These are phyloP conservation scores for Aethes cnicana DNA, from an alignment of 2,888 invertebrate genomes.

Conservation along the genomic window DNA sequence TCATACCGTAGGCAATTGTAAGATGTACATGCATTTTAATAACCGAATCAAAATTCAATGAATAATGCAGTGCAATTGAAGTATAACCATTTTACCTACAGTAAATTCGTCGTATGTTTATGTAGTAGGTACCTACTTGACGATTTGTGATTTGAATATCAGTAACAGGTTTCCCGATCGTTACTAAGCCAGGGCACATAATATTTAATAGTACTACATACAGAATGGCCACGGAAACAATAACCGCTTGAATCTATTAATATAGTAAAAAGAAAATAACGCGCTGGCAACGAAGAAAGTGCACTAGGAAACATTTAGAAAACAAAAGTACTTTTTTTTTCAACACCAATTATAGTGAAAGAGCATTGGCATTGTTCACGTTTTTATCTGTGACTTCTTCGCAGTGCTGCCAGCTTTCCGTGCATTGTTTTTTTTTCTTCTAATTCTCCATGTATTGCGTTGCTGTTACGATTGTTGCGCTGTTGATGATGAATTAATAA, in stretches of 20 bases:
- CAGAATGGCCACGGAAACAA: too few relatives aligned
- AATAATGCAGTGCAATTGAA: constrained; percentile 25
- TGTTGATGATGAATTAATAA: constrained; percentile 15
- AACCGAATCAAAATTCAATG: constrained; percentile 16
- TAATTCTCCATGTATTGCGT: constrained; percentile 26
- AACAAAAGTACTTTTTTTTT: constrained; percentile 67
- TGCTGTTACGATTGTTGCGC: constrained; percentile 29
- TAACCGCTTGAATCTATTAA: neutral
- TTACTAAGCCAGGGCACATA: too few relatives aligned
- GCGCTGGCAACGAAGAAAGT: constrained; percentile 48
- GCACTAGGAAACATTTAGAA: constrained; percentile 67
- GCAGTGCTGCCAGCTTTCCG: constrained; percentile 57
- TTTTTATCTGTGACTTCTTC: constrained; percentile 51
- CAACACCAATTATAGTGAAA: constrained; percentile 70
- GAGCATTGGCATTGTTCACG: constrained; percentile 58
- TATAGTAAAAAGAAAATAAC: constrained; percentile 3
- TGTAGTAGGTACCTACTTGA: too few relatives aligned
- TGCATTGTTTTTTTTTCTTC: constrained; percentile 58
- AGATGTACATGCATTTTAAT: constrained; percentile 21
- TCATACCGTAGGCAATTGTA: neutral
- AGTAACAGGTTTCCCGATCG: too few relatives aligned
- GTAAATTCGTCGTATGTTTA: too few relatives aligned
- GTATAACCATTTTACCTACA: too few relatives aligned
- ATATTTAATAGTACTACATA: too few relatives aligned
- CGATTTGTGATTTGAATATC: too few relatives aligned